phyloP scores from a whole-genome alignment of 2,888 invertebrate genomes.

The Shargacucullia verbasci region DNA sequence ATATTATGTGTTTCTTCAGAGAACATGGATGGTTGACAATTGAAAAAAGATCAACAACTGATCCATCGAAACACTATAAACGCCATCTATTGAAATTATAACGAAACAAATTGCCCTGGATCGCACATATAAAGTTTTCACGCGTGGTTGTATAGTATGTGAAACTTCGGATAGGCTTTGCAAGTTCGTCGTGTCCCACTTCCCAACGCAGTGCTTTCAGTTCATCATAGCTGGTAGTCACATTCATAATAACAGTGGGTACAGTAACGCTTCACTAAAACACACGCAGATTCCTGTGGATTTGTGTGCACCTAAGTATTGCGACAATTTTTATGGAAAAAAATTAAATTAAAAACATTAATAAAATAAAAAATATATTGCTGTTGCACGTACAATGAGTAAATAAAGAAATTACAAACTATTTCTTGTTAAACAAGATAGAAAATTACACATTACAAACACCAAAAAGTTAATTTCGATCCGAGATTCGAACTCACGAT shows the following conservation, averaged over 20 bases:
- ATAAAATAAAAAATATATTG: too few species aligned
- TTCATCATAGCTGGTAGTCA: slow-evolving; percentile 62
- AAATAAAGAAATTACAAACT: too few species aligned
- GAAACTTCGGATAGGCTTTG: slow-evolving; percentile 1
- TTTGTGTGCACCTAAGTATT: slow-evolving; percentile 80
- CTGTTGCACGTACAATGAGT: too few species aligned
- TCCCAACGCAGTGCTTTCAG: slow-evolving; percentile 75
- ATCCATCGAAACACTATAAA: not conserved
- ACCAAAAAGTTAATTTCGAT: slow-evolving; percentile 27
- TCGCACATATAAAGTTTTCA: slow-evolving; percentile 22
- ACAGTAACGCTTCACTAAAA: slow-evolving; percentile 77
- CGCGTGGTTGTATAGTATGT: slow-evolving; percentile 1
- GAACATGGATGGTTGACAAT: too few species aligned
- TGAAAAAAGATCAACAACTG: too few species aligned
- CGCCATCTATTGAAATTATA: slow-evolving; percentile 36
- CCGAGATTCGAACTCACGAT: slow-evolving; percentile 25
- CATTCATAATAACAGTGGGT: slow-evolving; percentile 67
- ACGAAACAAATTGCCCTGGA: slow-evolving; percentile 5
- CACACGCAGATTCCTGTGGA: slow-evolving; percentile 73
- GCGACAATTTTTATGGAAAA: slow-evolving; percentile 61
- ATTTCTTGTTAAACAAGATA: too few species aligned
- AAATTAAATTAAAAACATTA: not conserved
- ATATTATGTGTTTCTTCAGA: too few species aligned
- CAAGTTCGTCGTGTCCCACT: slow-evolving; percentile 60
- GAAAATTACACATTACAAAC: not conserved